A percentile compares a stretch with the other conserved stretches of the same genome.
Conservation (phyloP, 2,113 vertebrate genomes). For the Morone chrysops region DNA sequence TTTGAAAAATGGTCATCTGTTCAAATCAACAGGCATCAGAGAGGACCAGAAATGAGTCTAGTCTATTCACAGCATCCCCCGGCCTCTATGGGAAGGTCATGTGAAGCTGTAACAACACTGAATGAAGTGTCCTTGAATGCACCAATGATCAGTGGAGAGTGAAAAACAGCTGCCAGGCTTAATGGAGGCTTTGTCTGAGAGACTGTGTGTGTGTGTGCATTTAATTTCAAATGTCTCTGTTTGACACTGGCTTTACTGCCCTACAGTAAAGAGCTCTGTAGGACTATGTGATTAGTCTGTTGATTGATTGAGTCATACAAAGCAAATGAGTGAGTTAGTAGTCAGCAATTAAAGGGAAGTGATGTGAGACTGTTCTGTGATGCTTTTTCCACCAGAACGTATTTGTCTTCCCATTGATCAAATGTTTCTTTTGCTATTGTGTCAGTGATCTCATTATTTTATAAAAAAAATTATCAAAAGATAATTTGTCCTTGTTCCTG, state of each 20-base stretch:
- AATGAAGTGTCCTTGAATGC: conserved; percentile 29
- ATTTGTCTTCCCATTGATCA: too few relatives aligned
- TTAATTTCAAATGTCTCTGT: not conserved
- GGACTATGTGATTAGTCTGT: not conserved
- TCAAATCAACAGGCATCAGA: not conserved
- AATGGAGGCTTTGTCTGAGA: not conserved
- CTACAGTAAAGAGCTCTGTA: not conserved
- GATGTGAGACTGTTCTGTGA: not conserved
- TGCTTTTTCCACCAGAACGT: not conserved
- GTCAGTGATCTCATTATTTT: not conserved
- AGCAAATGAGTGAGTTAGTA: not conserved
- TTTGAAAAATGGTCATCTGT: conserved; percentile 7
- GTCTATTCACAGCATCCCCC: not conserved
- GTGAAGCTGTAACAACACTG: not conserved
- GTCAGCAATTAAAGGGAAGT: not conserved
- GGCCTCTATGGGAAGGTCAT: not conserved
- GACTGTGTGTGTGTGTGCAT: not conserved
- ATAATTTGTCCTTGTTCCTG: not conserved
- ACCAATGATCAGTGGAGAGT: conserved; percentile 15
- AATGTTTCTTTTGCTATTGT: too few relatives aligned
- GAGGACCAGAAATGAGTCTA: not conserved
- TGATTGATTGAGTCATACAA: not conserved
- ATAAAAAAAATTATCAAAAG: not conserved
- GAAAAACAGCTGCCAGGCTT: conserved; percentile 3
- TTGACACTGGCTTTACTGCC: not conserved